Conservation (phyloP, 2,113 vertebrate genomes). For the Pelobates fuscus region DNA sequence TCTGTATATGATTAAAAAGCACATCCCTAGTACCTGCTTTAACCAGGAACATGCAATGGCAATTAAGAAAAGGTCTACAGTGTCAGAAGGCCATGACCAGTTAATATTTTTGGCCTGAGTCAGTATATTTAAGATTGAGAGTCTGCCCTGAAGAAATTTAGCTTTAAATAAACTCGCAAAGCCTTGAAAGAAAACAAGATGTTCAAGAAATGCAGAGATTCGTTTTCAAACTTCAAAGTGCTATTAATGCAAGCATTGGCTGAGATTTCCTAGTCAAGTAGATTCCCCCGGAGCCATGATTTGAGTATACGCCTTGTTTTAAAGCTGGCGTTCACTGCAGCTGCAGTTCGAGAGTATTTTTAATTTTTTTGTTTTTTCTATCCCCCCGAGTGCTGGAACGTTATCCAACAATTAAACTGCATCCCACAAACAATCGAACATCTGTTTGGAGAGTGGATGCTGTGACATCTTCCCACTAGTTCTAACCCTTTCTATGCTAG, state of each 20-base stretch:
- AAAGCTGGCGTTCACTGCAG: conserved; percentile 76
- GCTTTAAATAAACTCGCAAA: conserved; percentile 65
- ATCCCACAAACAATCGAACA: conserved; percentile 89
- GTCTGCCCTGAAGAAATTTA: conserved; percentile 61
- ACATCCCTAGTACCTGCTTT: background rate
- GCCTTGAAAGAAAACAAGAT: conserved; percentile 60
- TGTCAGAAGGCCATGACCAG: conserved; percentile 7
- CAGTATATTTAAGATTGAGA: conserved; percentile 60
- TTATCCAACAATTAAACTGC: conserved; percentile 85
- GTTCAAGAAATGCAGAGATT: conserved; percentile 65
- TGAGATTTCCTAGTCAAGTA: conserved; percentile 70
- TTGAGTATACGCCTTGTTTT: conserved; percentile 66
- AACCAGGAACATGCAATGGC: background rate
- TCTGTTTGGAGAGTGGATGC: conserved; percentile 85
- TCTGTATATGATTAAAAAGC: background rate
- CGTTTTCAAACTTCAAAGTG: conserved; percentile 77
- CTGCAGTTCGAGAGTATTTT: conserved; percentile 77
- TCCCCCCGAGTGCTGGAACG: conserved; percentile 77
- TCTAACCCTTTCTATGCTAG: conserved; percentile 62
- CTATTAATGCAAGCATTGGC: conserved; percentile 73
- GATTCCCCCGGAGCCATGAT: conserved; percentile 67
- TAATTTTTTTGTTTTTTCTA: conserved; percentile 49
- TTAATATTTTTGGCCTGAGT: conserved; percentile 53
- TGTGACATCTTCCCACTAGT: conserved; percentile 74
- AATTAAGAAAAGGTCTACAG: background rate